Evolutionary conservation across 2,797 vertebrate genomes (phyloP), one percentile per base, ranked within the genome.

Genomic region (Kryptopterus vitreolus): DNA sequence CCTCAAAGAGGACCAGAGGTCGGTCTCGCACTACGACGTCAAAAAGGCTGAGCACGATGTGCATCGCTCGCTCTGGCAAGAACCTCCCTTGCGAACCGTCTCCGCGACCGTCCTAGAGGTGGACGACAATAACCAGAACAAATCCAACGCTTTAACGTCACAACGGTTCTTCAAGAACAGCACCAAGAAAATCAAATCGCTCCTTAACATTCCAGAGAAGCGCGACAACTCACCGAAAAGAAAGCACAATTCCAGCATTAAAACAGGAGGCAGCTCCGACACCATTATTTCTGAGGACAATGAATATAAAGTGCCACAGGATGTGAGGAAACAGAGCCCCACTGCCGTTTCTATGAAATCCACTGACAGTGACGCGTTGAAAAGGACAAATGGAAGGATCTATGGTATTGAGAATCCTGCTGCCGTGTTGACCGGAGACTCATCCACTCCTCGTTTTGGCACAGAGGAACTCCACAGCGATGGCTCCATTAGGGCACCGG

Each of bases 121-220:
- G 16, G 84, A 89, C 2, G 89, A 76, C 66, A 92, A 88, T 73
- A 93, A 95, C 79, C 81, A 87, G 4, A 91, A 4, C 0, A 92
- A 89, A 85, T 20, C 87, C 16, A 88, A 89, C 78, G 93, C 88
- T 57, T 88, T 85, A 11, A 88, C 82, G 65, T 95, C 96, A 0
- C 95, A 93, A 1, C 93, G 81, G 81, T 96, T 96, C 86, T 85
- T 96, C 31, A 95, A 96, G 88, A 97, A 92, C 22, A 94, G 94
- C 65, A 91, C 95, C 53, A 95, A 94, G 80, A 96, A 96, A 89
- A 88, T 98, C 18, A 94, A 95, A 58, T 98, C 96, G 0, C 88
- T 98, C 31, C 89, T 97, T 68, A 96, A 95, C 86, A 94, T 97
- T 82, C 90, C 94, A 46, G 95, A 96, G 50, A 98, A 94, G 88